A percentile compares a stretch with the other conserved stretches of the same genome.
phyloP scores from a whole-genome alignment of 2,797 vertebrate genomes.

The Rhincodon typus region DNA sequence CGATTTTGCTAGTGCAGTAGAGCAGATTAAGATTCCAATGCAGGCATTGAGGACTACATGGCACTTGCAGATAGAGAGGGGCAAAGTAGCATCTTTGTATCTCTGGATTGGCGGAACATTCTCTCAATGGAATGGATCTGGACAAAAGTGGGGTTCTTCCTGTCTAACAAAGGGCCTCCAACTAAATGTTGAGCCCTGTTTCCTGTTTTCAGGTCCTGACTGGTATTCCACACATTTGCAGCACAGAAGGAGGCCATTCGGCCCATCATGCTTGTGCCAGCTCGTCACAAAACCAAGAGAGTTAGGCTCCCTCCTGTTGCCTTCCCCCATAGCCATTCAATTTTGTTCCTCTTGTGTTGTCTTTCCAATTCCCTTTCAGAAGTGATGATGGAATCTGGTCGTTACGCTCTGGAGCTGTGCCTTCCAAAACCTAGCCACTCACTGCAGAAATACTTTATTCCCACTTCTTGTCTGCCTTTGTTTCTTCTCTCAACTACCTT shows the following conservation, averaged over 20 bases:
- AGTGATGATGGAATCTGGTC: neutral
- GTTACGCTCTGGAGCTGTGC: too few species aligned
- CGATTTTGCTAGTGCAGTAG: neutral
- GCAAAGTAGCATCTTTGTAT: too few species aligned
- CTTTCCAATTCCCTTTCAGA: neutral
- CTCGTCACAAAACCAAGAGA: neutral
- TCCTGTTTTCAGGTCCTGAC: neutral
- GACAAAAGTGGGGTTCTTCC: neutral
- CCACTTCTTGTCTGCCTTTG: too few species aligned
- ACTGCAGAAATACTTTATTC: too few species aligned
- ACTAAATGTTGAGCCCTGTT: neutral
- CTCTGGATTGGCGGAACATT: neutral
- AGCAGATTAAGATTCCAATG: neutral
- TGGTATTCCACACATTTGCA: neutral
- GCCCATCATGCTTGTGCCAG: neutral
- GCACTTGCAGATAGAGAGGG: neutral
- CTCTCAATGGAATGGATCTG: too few species aligned
- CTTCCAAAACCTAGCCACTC: neutral
- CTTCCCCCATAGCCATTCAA: neutral
- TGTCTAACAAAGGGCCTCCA: neutral
- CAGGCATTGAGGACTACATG: too few species aligned
- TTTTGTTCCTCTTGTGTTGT: neutral
- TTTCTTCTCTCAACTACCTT: neutral
- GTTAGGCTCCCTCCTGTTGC: neutral
- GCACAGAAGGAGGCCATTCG: neutral